Base-by-base conservation (phyloP, 2,888 invertebrate species). In the Steinernema scapterisci region DNA sequence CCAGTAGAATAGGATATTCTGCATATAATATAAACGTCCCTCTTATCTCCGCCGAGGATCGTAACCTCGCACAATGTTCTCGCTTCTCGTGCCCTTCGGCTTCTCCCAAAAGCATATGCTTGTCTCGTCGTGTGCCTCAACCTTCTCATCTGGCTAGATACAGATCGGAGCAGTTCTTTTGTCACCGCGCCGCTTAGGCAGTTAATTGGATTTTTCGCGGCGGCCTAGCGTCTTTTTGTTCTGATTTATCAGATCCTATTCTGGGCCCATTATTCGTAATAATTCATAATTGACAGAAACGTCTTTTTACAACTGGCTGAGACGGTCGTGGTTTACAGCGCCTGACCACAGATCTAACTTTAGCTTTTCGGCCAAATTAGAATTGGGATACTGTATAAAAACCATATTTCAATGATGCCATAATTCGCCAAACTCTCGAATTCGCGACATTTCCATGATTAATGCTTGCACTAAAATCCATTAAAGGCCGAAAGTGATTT, bases 21-120 rank as follows among this genome's bases (percentile, higher is more conserved):
- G 63, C 63, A 63, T 63, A 63, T 31, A 63, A 31, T 63, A 63
- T 27, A 31, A 16, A 48, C 16, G 27, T 52, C 19, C 21, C 19
- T 38, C 63, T 63, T 63, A 63, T 63, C 63, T 23, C 31, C 63
- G 63, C 5, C 23, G 63, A 63, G 16, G 63, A 63, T 63, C 63
- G 38, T 63, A 25, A 31, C 38, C 54, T 19, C 25, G 1, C 9
- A 9, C 38, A 9, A 6, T 38, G 6, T 63, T 38, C 38, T 9
- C 38, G 38, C n/a, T n/a, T n/a, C n/a, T 38, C 38, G 63, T 63
- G 63, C 63, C 63, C 63, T 63, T 63, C 63, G 63, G 63, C 63
- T 27, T 27, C 63, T 31, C 13, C 63, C 63, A 25, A 63, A 63
- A 63, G 63, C 63, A 63, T 63, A 63, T 63, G 63, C 63, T 63